These are phyloP conservation scores for Cephalopterus ornatus DNA, from an alignment of 2,113 vertebrate genomes.

Conservation along the genomic window DNA sequence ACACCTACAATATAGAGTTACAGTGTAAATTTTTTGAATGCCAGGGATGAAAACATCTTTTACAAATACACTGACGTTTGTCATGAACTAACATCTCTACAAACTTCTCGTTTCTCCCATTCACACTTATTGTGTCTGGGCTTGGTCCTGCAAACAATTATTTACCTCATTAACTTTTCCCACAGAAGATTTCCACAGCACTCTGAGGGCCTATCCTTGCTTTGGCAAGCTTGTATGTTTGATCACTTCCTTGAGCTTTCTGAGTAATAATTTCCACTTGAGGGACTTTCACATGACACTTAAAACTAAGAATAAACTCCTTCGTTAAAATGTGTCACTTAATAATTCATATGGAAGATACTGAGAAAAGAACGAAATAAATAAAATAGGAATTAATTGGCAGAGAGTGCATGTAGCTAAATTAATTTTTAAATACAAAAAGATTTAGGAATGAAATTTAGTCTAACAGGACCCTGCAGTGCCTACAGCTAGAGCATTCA, in stretches of 20 bases:
- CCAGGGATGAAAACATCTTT: not conserved
- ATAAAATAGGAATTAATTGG: slow-evolving; percentile 13
- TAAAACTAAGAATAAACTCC: not conserved
- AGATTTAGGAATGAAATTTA: slow-evolving; percentile 46
- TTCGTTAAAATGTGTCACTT: not conserved
- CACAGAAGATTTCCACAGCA: accelerated
- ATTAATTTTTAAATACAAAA: slow-evolving; percentile 46
- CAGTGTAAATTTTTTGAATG: not conserved
- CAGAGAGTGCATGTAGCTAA: not conserved
- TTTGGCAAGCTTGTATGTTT: not conserved
- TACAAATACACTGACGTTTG: not conserved
- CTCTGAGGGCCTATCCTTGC: not conserved
- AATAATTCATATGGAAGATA: not conserved
- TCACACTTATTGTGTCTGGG: not conserved
- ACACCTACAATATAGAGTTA: not conserved
- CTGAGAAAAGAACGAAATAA: not conserved
- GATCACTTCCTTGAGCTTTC: not conserved
- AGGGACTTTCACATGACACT: not conserved
- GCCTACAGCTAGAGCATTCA: not conserved
- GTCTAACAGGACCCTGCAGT: slow-evolving; percentile 28
- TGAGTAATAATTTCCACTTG: not conserved
- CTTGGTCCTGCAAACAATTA: not conserved
- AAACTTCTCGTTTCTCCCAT: not conserved
- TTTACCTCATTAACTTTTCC: not conserved
- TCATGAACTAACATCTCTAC: not conserved